These are phyloP conservation scores for Dromas ardeola DNA, from an alignment of 2,113 vertebrate species.

Conservation along the genomic window DNA sequence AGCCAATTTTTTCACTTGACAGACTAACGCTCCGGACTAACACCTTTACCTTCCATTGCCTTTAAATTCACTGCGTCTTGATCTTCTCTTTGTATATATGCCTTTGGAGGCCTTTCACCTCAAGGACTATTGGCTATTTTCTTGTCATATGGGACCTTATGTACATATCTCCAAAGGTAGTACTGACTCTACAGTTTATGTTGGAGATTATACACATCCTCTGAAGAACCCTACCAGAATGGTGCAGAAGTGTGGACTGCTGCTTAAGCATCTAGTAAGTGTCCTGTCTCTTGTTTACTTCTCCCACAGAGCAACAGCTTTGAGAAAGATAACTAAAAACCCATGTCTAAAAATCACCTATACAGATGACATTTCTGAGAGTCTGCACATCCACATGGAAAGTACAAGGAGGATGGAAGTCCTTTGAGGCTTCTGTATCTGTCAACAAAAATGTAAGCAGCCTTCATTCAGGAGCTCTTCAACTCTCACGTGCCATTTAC, in stretches of 20 bases:
- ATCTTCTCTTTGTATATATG: not conserved
- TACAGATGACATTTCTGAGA: not conserved
- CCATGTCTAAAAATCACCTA: not conserved
- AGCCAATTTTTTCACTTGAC: not conserved
- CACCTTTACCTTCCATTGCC: not conserved
- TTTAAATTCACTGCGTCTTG: not conserved
- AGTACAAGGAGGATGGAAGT: not conserved
- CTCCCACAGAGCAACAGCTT: not conserved
- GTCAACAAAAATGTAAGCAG: not conserved
- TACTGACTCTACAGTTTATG: not conserved
- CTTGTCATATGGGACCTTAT: not conserved
- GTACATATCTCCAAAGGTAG: not conserved
- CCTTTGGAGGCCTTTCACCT: not conserved
- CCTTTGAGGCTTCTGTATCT: not conserved
- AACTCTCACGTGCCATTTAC: not conserved
- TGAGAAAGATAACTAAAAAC: not conserved
- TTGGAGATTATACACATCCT: not conserved
- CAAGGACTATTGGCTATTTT: not conserved
- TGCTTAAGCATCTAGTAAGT: not conserved
- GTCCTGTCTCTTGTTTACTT: not conserved
- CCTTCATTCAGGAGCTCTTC: not conserved
- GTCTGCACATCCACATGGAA: not conserved
- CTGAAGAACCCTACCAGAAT: not conserved
- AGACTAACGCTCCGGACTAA: not conserved
- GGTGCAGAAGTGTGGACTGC: not conserved